phyloP scores from a whole-genome alignment of 2,888 invertebrate genomes.

The Lithophane semibrunnea region DNA sequence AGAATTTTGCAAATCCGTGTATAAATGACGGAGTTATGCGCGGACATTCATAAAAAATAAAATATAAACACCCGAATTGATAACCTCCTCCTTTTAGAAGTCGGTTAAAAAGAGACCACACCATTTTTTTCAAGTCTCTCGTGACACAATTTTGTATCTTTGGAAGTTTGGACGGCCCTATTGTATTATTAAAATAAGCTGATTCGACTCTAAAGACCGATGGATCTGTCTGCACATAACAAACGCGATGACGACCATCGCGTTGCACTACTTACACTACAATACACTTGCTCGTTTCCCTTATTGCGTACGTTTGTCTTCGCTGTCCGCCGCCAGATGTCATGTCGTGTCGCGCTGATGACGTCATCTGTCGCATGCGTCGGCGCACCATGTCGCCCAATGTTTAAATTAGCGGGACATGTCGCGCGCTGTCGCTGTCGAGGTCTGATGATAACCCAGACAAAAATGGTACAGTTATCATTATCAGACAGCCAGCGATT shows the following conservation, averaged over 20 bases:
- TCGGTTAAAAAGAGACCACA: not conserved
- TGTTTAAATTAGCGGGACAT: conserved; percentile 62
- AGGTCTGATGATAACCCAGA: not conserved
- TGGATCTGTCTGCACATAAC: not conserved
- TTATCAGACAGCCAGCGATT: not conserved
- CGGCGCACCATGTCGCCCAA: conserved; percentile 23
- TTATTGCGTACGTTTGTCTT: conserved; percentile 26
- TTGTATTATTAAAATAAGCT: not conserved
- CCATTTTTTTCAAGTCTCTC: not conserved
- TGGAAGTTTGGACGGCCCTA: not conserved
- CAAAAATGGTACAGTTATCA: not conserved
- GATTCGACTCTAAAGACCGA: not conserved
- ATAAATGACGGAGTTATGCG: no score
- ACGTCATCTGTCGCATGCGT: conserved; percentile 42
- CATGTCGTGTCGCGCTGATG: conserved; percentile 42
- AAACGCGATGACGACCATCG: not conserved
- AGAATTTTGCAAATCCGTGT: no score
- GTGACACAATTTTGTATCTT: not conserved
- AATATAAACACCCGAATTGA: no score
- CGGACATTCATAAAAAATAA: no score
- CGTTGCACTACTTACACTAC: not conserved
- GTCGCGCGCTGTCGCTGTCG: not conserved
- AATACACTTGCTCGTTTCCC: conserved; percentile 17
- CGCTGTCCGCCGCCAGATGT: not conserved
- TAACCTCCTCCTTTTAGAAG: no score